These are phyloP conservation scores for Elgaria multicarinata DNA, from an alignment of 2,113 vertebrate genomes.

Conservation along the genomic window DNA sequence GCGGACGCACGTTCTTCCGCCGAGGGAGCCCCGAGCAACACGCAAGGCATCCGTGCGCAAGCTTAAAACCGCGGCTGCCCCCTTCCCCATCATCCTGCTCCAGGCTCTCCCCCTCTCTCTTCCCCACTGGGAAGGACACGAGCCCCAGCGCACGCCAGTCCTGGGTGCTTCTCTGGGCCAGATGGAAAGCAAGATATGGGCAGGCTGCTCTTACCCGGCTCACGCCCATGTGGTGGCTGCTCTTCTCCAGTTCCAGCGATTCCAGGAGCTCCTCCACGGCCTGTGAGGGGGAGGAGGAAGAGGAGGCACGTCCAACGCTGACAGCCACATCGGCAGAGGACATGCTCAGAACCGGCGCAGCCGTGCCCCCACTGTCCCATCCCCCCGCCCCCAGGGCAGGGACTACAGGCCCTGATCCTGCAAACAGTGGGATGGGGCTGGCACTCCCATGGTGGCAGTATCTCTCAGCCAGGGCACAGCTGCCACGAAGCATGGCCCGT, in stretches of 20 bases:
- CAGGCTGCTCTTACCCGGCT: conserved; percentile 84
- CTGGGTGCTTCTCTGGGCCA: too few species aligned
- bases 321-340: neutral
- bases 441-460: neutral
- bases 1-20: neutral
- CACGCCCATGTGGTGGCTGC: conserved; percentile 93
- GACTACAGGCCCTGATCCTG: neutral
- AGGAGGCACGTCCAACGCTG: neutral
- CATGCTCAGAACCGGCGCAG: neutral
- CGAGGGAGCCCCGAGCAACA: neutral
- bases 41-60: too few species aligned
- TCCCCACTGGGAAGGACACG: neutral
- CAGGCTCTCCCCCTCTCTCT: neutral
- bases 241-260: conserved; percentile 94
- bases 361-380: rapidly evolving
- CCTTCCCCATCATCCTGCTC: neutral
- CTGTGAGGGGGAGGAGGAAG: conserved; percentile 69
- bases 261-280: conserved; percentile 94
- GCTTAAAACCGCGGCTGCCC: too few species aligned
- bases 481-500: neutral
- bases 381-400: neutral
- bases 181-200: rapidly evolving
- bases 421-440: neutral
- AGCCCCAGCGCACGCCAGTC: too few species aligned
- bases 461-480: neutral